Evolutionary conservation across 2,113 vertebrate genomes (phyloP).

Genomic region (Monarcha castaneiventris): DNA sequence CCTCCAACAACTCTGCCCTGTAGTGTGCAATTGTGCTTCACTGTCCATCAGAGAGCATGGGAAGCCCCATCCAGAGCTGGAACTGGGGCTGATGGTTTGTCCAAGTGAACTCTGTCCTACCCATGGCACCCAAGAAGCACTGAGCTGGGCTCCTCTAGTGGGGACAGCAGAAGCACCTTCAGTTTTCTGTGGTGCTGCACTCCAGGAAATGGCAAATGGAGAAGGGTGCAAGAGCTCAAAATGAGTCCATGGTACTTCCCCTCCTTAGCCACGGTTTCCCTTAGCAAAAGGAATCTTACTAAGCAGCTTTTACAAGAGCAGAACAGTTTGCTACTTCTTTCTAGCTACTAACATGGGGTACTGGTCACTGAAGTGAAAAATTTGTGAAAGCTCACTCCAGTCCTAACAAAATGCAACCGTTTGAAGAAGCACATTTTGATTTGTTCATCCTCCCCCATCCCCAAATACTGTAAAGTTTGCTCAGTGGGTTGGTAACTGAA

Average conservation of each 20-base stretch:
- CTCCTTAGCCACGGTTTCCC: rapidly evolving
- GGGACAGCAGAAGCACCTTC: background rate
- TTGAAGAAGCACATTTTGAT: background rate
- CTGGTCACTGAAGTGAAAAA: background rate
- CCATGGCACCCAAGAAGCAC: rapidly evolving
- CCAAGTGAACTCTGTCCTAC: background rate
- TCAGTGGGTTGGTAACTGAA: background rate
- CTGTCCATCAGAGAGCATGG: background rate
- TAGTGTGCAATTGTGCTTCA: background rate
- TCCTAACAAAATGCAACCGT: background rate
- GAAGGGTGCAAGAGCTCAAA: background rate
- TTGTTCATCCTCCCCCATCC: background rate
- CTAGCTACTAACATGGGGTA: background rate
- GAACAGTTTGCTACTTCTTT: background rate
- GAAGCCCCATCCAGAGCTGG: background rate
- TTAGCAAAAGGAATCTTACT: background rate
- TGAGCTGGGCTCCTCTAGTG: background rate
- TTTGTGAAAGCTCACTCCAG: background rate
- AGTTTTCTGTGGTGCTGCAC: background rate
- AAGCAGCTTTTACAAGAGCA: background rate
- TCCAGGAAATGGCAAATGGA: background rate
- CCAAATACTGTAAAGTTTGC: background rate
- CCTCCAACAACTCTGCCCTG: background rate
- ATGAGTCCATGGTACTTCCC: background rate
- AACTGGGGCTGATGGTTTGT: rapidly evolving